Evolutionary conservation across 2,888 invertebrate species (phyloP).

Genomic region (Nebria brevicollis): DNA sequence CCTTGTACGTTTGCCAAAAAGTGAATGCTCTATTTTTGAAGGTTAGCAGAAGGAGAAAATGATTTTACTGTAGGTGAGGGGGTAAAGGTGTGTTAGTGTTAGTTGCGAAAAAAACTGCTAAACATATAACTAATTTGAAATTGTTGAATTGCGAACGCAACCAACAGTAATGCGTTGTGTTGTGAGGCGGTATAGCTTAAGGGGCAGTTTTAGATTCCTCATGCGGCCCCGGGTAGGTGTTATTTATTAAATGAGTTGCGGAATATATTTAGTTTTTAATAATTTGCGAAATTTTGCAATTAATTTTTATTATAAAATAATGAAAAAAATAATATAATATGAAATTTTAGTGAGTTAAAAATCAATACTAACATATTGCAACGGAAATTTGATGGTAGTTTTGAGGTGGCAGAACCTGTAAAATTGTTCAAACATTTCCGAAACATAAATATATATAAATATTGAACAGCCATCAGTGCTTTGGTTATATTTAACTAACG

Average conservation of each 20-base stretch:
- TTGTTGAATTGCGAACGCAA: not conserved
- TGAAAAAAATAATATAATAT: too few relatives aligned
- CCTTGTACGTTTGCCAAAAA: slow-evolving; percentile 41
- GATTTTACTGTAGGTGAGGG: slow-evolving; percentile 25
- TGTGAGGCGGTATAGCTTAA: not conserved
- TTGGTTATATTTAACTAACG: slow-evolving; percentile 38
- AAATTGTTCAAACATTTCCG: too few relatives aligned
- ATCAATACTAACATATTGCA: too few relatives aligned
- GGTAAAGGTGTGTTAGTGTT: not conserved
- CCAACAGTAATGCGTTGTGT: not conserved
- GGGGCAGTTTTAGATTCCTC: not conserved
- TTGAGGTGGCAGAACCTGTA: too few relatives aligned
- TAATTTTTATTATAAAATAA: too few relatives aligned
- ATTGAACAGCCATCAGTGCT: not conserved
- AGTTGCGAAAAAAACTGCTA: not conserved
- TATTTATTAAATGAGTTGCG: not conserved
- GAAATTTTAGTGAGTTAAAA: too few relatives aligned
- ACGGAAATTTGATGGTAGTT: too few relatives aligned
- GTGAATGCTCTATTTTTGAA: slow-evolving; percentile 38
- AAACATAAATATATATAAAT: too few relatives aligned
- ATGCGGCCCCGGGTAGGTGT: not conserved
- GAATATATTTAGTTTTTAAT: too few relatives aligned
- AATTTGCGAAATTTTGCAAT: too few relatives aligned
- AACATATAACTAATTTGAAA: not conserved
- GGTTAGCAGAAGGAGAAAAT: slow-evolving; percentile 40